These are phyloP conservation scores for Tachycineta bicolor DNA, from an alignment of 2,113 vertebrate species.

Conservation along the genomic window DNA sequence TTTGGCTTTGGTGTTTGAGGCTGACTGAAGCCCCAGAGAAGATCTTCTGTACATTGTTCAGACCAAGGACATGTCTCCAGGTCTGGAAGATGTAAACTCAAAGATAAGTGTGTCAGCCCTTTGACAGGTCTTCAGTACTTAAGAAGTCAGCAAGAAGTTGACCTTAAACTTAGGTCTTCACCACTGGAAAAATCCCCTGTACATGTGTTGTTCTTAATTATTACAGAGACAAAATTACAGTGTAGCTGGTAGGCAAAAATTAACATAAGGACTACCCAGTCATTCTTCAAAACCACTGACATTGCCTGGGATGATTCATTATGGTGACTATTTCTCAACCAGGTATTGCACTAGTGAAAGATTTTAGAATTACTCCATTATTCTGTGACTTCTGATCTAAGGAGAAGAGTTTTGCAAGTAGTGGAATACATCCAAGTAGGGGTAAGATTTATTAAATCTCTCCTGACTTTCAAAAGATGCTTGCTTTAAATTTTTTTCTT, in stretches of 20 bases:
- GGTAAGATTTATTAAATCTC: neutral
- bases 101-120: neutral
- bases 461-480: neutral
- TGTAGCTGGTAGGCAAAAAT: neutral
- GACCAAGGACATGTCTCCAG: neutral
- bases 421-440: neutral
- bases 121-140: neutral
- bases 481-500: neutral
- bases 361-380: slow-evolving; percentile 3
- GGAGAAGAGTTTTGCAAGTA: slow-evolving; percentile 14
- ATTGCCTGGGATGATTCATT: neutral
- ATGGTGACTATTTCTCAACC: neutral
- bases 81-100: neutral
- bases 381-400: neutral
- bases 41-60: neutral
- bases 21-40: neutral
- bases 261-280: neutral
- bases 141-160: neutral
- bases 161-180: neutral
- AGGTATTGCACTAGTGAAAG: slow-evolving; percentile 15
- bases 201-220: neutral
- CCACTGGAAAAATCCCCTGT: neutral
- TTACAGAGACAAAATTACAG: neutral
- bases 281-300: neutral
- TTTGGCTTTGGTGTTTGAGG: neutral